Evolutionary conservation across 2,888 invertebrate species (phyloP), one percentile per base, ranked within the genome.

Genomic region (Seira ritae): DNA sequence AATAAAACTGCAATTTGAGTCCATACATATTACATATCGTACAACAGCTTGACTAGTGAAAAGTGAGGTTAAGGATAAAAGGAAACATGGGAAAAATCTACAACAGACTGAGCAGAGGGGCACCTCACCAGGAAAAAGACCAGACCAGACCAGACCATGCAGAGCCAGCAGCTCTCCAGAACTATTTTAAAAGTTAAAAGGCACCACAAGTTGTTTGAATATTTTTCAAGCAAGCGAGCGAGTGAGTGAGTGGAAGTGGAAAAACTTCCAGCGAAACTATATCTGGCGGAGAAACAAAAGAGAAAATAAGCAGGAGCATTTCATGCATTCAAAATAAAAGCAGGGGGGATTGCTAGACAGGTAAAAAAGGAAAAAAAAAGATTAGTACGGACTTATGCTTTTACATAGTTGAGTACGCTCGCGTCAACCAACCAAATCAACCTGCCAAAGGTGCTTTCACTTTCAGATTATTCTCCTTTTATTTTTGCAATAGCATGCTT

Each of bases 281-380:
- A 42, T 42, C 12, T 42, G 12, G 42, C 42, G 6, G 42, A 55
- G 12, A 19, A 72, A 46, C 31, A 55, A 31, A 22, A 20, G 67
- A 50, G 66, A 42, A 2, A 60, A 69, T 19, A 37, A 6, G 20
- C 31, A 60, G 17, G 20, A 74, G 72, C 73, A 65, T 68, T 77
- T 82, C 77, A 73, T 77, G 68, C 77, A 82, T 82, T 82, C 76
- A 31, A 77, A 82, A 82, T 77, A 66, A 70, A 70, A 65, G 62
- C 37, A 37, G 19, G 20, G 60, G 67, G 66, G 62, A 62, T 62
- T 22, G 62, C 62, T 62, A 8, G 10, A 17, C 69, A 75, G 80
- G 69, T 70, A 74, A 37, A 66, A 65, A 50, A 50, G 68, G 22
- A 66, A 65, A 50, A 50, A 55, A 20, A 73, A 74, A 42, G 74